Evolutionary conservation across 2,888 invertebrate species (phyloP).

Genomic region (Andrena bicolor): DNA sequence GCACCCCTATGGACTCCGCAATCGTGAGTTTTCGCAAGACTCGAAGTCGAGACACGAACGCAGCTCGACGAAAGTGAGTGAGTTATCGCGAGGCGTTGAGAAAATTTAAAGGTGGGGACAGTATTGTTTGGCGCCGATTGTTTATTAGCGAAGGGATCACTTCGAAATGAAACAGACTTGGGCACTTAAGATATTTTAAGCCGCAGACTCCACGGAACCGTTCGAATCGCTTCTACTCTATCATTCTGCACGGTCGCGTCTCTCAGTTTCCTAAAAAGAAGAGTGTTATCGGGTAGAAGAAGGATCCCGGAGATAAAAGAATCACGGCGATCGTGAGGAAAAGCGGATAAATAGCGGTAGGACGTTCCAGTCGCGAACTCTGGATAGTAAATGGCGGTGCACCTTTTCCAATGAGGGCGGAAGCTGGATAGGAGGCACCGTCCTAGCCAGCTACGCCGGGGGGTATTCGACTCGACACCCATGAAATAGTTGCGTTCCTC

Average conservation of each 20-base stretch:
- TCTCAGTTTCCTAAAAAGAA: background rate
- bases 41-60: background rate
- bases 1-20: background rate
- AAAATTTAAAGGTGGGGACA: no score
- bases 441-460: slow-evolving; percentile 14
- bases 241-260: background rate
- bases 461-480: slow-evolving; percentile 61
- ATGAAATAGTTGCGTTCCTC: slow-evolving; percentile 69
- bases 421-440: background rate
- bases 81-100: no score
- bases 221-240: background rate
- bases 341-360: slow-evolving; percentile 70
- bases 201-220: background rate
- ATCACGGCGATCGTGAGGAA: slow-evolving; percentile 64
- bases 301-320: slow-evolving; percentile 69
- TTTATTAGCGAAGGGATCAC: no score
- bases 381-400: slow-evolving; percentile 70
- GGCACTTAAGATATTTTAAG: slow-evolving; percentile 6
- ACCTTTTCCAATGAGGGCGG: slow-evolving; percentile 56
- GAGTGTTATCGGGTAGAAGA: slow-evolving; percentile 37
- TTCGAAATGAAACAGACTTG: no score
- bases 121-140: no score
- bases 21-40: background rate
- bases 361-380: slow-evolving; percentile 67
- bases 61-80: background rate